Percentiles rank a stretch among this genome's conserved stretches.
Evolutionary conservation across 2,888 invertebrate species (phyloP).

Genomic region (Drosophila ochracea): DNA sequence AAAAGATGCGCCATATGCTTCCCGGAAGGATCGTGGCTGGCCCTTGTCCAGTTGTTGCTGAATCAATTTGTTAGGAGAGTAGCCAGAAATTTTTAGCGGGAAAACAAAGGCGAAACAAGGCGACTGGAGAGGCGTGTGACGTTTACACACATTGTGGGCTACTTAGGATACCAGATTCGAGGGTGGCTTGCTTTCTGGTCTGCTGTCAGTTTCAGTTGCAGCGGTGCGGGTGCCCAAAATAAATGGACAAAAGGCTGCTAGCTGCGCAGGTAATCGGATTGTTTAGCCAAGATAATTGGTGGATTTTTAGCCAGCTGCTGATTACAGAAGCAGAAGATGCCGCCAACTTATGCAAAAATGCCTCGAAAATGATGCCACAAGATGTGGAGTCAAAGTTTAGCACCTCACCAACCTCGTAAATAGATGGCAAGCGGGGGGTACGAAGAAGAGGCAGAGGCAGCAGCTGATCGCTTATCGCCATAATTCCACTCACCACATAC

Average conservation of each 20-base stretch:
- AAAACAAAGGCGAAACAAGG: slow-evolving; percentile 54
- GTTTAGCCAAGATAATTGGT: slow-evolving; percentile 78
- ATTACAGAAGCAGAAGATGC: slow-evolving; percentile 9
- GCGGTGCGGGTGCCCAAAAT: slow-evolving; percentile 48
- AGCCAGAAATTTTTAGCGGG: slow-evolving; percentile 55
- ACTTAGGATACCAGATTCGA: slow-evolving; percentile 57
- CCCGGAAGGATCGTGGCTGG: slow-evolving; percentile 36
- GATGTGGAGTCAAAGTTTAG: slow-evolving; percentile 31
- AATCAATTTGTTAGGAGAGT: slow-evolving; percentile 72
- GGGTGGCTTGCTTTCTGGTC: slow-evolving; percentile 51
- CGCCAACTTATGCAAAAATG: slow-evolving; percentile 57
- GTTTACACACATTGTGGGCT: slow-evolving; percentile 71
- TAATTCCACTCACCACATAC: slow-evolving; percentile 52
- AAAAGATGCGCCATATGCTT: slow-evolving; percentile 64
- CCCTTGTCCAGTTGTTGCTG: slow-evolving; percentile 62
- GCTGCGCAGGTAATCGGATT: slow-evolving; percentile 79
- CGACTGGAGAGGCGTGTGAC: slow-evolving; percentile 82
- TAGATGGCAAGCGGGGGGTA: slow-evolving; percentile 9
- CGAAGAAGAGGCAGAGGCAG: neutral
- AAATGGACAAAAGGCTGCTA: slow-evolving; percentile 49
- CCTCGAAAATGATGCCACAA: slow-evolving; percentile 23
- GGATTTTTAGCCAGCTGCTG: slow-evolving; percentile 66
- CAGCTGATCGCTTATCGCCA: slow-evolving; percentile 69
- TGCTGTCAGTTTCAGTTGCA: slow-evolving; percentile 18
- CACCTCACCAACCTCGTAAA: slow-evolving; percentile 48